Base-by-base conservation (phyloP, 1,140 invertebrate genomes). In the Drosophila teissieri region DNA sequence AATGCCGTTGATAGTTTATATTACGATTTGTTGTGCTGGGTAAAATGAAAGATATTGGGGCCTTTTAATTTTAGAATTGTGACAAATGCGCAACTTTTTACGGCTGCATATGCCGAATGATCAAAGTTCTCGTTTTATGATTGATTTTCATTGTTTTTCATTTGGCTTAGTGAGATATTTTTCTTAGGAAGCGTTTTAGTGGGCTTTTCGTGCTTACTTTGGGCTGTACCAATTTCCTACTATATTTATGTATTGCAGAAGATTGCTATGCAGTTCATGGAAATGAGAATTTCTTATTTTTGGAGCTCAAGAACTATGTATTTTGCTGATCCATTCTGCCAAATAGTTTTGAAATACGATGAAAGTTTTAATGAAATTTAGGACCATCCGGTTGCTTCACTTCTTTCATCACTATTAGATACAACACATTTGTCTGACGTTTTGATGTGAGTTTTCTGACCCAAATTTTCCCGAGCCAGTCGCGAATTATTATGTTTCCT, bases 1-100 rank as follows among this genome's bases (percentile, higher is more conserved):
- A 88, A 88, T 89, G 84, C 84, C 80, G 80, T 74, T 88, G 81
- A 86, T 86, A 86, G 83, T 86, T 86, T 86, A 89, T 86, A 83
- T 82, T 86, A 73, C 72, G 69, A 78, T 61, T 64, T 69, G 62
- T 69, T 80, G 48, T 72, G 42, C 34, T 49, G 44, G 34, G 22
- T 40, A 36, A 12, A 55, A 46, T 69, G 40, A 48, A 34, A 57
- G 44, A 70, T 72, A 57, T 44, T 70, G 27, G 4, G 53, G 68
- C 36, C 17, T 57, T 57, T 72, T 72, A 72, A 72, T 72, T 72
- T 72, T 72, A 72, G 68, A 72, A 70, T 70, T 72, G 68, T 72
- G 68, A 72, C 68, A 72, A 72, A 72, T 72, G 68, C 52, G 65
- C 68, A 70, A 57, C 51, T 72, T 72, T 70, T 70, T 70, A 70